Evolutionary conservation across 92 coral and sea anemone species (phyloP).

Genomic region (Parazoanthus darwini): DNA sequence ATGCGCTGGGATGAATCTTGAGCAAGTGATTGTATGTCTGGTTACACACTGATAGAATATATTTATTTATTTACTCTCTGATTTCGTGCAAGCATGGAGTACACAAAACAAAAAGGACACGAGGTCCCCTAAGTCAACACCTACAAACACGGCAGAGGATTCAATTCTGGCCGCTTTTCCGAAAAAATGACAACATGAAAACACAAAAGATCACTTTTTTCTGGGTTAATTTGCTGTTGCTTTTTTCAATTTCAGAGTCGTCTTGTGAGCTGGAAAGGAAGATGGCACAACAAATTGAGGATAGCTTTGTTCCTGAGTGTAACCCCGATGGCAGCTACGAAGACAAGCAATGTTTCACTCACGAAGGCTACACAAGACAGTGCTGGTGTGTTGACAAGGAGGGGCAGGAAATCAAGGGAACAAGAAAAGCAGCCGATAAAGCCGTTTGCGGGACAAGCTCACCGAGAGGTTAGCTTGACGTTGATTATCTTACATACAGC

Average conservation of each 20-base stretch:
- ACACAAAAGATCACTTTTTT: constrained; percentile 1
- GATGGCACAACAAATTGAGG: constrained; percentile 82
- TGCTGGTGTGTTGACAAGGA: constrained; percentile 89
- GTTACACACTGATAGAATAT: too few species aligned
- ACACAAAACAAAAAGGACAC: too few species aligned
- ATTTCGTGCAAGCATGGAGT: too few species aligned
- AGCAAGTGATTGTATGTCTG: too few species aligned
- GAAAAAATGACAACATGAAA: neutral
- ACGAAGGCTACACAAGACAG: constrained; percentile 71
- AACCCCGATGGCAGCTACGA: constrained; percentile 74
- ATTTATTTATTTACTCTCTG: too few species aligned
- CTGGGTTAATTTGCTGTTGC: neutral
- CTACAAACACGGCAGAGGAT: too few species aligned
- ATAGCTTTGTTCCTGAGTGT: constrained; percentile 85
- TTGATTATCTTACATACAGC: neutral
- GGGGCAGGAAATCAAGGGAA: constrained; percentile 81
- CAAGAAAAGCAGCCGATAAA: constrained; percentile 65
- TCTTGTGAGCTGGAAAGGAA: constrained; percentile 81
- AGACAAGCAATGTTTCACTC: constrained; percentile 84
- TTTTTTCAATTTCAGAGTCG: constrained; percentile 59
- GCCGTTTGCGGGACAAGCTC: constrained; percentile 61
- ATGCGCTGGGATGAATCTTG: too few species aligned
- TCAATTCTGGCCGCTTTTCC: too few species aligned
- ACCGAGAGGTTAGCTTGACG: constrained; percentile 1
- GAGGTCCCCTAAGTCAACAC: too few species aligned